Conservation (phyloP, 2,888 invertebrate species). For the Cremastobaeus sp. region DNA sequence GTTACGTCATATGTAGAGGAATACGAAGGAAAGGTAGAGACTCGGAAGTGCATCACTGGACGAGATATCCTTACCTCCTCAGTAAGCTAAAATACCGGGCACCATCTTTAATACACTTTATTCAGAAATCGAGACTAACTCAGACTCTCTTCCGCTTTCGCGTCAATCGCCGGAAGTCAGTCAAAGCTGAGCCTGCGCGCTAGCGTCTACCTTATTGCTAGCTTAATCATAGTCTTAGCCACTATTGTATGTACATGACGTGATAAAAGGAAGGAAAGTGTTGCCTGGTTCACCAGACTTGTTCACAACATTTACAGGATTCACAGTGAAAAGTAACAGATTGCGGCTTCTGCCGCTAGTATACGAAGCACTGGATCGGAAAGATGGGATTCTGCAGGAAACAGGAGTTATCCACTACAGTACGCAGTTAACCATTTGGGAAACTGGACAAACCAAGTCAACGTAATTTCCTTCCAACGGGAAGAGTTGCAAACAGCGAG, state of each 20-base stretch:
- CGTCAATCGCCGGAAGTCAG: slow-evolving; percentile 48
- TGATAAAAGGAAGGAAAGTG: slow-evolving; percentile 59
- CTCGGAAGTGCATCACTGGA: slow-evolving; percentile 76
- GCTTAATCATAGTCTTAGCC: slow-evolving; percentile 67
- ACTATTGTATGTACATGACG: slow-evolving; percentile 64
- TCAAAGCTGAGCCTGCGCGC: slow-evolving; percentile 66
- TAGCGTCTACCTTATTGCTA: slow-evolving; percentile 70
- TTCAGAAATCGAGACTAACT: slow-evolving; percentile 63
- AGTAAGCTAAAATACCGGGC: slow-evolving; percentile 78
- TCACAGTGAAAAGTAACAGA: not conserved
- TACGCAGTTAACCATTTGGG: slow-evolving; percentile 4
- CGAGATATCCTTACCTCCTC: slow-evolving; percentile 78
- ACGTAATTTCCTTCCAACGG: slow-evolving; percentile 45
- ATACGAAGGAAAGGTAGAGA: slow-evolving; percentile 72
- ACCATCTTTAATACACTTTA: slow-evolving; percentile 76
- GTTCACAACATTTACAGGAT: too few species aligned
- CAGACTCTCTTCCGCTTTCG: slow-evolving; percentile 56
- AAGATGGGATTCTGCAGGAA: not conserved
- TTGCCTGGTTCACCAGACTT: slow-evolving; percentile 61
- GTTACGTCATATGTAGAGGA: slow-evolving; percentile 72
- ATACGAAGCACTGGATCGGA: not conserved
- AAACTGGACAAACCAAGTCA: slow-evolving; percentile 63
- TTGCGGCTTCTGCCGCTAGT: not conserved
- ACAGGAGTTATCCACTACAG: not conserved
- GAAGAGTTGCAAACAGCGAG: slow-evolving; percentile 34